Conservation (phyloP, 2,113 vertebrate species). For the Cochlearius cochlearius region DNA sequence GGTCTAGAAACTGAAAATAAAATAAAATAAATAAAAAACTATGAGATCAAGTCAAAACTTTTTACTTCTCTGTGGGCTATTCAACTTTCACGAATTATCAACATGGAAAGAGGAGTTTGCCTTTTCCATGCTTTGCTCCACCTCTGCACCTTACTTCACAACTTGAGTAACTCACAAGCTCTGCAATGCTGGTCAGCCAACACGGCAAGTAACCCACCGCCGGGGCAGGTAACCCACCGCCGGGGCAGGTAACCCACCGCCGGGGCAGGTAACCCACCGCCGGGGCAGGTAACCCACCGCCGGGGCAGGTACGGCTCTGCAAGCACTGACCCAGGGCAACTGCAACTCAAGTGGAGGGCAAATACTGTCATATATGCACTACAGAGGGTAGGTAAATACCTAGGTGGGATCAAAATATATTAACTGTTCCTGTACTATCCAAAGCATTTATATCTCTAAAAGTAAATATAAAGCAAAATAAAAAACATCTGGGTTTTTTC, state of each 20-base stretch:
- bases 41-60: not conserved
- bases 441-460: not conserved
- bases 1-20: not conserved
- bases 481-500: not conserved
- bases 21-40: not conserved
- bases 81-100: not conserved
- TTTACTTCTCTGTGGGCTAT: not conserved
- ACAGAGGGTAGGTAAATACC: not conserved
- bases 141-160: not conserved
- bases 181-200: not conserved
- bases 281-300: not conserved
- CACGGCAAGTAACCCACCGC: not conserved
- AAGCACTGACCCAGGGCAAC: not conserved
- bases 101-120: not conserved
- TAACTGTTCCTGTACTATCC: not conserved
- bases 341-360: not conserved
- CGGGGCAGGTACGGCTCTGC: not conserved
- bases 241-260: no score
- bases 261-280: not conserved
- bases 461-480: not conserved
- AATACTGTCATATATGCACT: not conserved
- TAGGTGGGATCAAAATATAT: rapidly evolving
- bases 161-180: not conserved
- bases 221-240: not conserved
- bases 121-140: not conserved